A percentile compares a stretch with the other conserved stretches of the same genome.
Conservation (phyloP, 2,113 vertebrate genomes). For the Canis aureus region DNA sequence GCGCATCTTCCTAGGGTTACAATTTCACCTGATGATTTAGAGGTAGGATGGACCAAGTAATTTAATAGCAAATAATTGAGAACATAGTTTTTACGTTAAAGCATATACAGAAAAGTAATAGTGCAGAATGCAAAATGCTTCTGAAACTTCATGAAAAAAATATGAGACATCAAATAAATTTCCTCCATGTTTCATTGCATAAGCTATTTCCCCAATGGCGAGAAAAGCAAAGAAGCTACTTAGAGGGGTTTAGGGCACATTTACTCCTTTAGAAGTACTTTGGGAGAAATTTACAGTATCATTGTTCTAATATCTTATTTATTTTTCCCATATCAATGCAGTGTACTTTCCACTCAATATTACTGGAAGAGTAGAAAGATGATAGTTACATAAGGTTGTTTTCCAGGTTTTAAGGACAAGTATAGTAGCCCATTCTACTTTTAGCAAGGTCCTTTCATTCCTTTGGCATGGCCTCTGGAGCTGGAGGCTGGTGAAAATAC, state of each 20-base stretch:
- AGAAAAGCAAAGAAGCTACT: background rate
- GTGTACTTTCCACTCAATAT: background rate
- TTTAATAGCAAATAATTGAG: constrained; percentile 67
- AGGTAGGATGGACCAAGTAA: constrained; percentile 52
- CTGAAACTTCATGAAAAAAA: constrained; percentile 59
- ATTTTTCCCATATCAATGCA: background rate
- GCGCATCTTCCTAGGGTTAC: constrained; percentile 16
- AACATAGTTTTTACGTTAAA: constrained; percentile 66
- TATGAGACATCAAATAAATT: constrained; percentile 35
- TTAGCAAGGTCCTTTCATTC: background rate
- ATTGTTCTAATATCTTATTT: background rate
- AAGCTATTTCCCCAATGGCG: background rate
- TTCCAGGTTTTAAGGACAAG: background rate
- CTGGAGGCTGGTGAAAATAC: constrained; percentile 15
- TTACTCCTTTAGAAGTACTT: background rate
- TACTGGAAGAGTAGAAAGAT: background rate
- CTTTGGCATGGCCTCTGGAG: background rate
- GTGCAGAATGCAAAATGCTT: constrained; percentile 41
- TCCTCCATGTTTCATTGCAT: background rate
- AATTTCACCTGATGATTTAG: constrained; percentile 59
- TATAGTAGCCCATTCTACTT: background rate
- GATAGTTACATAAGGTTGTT: background rate
- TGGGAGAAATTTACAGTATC: background rate
- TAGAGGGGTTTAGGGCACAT: background rate
- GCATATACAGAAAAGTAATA: constrained; percentile 55